These are phyloP conservation scores for Morone saxatilis DNA, from an alignment of 2,113 vertebrate species.

Conservation along the genomic window DNA sequence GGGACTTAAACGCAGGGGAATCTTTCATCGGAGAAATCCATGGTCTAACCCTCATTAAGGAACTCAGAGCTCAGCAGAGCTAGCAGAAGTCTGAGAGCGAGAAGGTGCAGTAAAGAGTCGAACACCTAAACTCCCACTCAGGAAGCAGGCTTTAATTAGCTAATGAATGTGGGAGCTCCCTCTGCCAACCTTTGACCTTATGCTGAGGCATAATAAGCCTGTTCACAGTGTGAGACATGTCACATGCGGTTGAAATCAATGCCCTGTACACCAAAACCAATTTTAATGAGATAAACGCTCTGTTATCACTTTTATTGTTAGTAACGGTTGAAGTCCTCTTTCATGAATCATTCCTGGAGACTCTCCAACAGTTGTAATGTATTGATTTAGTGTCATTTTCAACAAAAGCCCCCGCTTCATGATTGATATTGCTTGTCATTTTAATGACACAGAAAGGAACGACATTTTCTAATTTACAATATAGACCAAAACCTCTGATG, in stretches of 20 bases:
- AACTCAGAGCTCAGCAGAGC: constrained; percentile 47
- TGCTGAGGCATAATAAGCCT: constrained; percentile 53
- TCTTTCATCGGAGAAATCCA: constrained; percentile 65
- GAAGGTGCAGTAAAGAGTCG: constrained; percentile 45
- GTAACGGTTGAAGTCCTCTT: constrained; percentile 1
- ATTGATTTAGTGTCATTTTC: constrained; percentile 53
- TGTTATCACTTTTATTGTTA: constrained; percentile 30
- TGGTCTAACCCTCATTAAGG: constrained; percentile 77
- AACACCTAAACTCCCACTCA: constrained; percentile 55
- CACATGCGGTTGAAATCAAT: constrained; percentile 66
- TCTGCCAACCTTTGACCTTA: constrained; percentile 71
- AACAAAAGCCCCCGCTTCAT: constrained; percentile 4
- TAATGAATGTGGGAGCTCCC: constrained; percentile 66
- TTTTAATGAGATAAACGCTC: constrained; percentile 67
- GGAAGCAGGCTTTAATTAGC: constrained; percentile 74
- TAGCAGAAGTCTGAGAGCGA: constrained; percentile 45
- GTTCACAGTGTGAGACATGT: constrained; percentile 50
- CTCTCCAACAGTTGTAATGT: constrained; percentile 21
- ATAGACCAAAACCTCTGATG: neutral
- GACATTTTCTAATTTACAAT: constrained; percentile 19
- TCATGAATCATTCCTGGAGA: constrained; percentile 46
- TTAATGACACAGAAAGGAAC: constrained; percentile 8
- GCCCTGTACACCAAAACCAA: constrained; percentile 29
- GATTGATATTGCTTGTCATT: constrained; percentile 42
- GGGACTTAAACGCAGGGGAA: constrained; percentile 59